These are phyloP conservation scores for Eilema griseolum DNA, from an alignment of 2,888 invertebrate species.

Conservation along the genomic window DNA sequence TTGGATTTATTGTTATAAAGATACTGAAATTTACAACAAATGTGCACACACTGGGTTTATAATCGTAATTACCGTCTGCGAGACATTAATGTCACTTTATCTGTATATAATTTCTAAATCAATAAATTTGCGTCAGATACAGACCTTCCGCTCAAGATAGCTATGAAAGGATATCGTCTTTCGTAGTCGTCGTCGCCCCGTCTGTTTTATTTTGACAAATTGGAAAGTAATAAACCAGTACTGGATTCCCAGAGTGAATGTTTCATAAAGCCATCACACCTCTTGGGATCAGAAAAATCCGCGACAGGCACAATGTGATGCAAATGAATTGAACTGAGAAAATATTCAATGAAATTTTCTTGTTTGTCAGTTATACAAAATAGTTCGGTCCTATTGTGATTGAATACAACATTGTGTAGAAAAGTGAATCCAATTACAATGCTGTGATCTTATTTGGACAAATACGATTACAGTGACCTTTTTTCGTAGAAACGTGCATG, in stretches of 20 bases:
- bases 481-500: slow-evolving; percentile 6
- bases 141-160: slow-evolving; percentile 45
- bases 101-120: slow-evolving; percentile 39
- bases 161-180: slow-evolving; percentile 44
- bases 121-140: slow-evolving; percentile 56
- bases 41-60: neutral
- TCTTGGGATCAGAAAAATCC: slow-evolving; percentile 34
- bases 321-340: slow-evolving; percentile 37
- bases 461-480: neutral
- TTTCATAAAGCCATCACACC: slow-evolving; percentile 36
- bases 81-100: neutral
- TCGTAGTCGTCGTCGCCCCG: slow-evolving; percentile 33
- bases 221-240: slow-evolving; percentile 43
- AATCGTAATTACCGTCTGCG: neutral
- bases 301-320: slow-evolving; percentile 31
- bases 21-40: neutral
- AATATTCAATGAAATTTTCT: slow-evolving; percentile 29
- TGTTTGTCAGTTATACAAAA: slow-evolving; percentile 18
- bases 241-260: slow-evolving; percentile 27
- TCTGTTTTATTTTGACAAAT: slow-evolving; percentile 54
- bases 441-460: slow-evolving; percentile 10
- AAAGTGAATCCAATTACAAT: slow-evolving; percentile 21
- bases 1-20: neutral
- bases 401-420: slow-evolving; percentile 19
- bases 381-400: slow-evolving; percentile 27